Percentiles rank a stretch among this genome's conserved stretches.
Conservation (phyloP, 2,797 vertebrate genomes). For the Hozukius guyotensis region DNA sequence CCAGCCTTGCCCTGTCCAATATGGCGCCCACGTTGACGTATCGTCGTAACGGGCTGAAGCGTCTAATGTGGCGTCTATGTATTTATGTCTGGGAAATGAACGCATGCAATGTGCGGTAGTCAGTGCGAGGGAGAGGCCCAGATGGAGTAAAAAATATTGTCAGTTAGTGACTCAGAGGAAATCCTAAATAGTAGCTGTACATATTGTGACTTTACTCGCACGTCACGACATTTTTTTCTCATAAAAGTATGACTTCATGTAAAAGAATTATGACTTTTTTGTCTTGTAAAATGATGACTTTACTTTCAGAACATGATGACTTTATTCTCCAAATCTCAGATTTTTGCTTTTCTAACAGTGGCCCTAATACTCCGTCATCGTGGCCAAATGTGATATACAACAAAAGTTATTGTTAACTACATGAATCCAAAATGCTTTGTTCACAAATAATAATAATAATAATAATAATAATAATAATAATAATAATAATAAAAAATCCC, state of each 20-base stretch:
- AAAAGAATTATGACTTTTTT: background rate
- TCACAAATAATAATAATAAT: background rate
- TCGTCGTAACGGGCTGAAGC: no score
- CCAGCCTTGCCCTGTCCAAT: no score
- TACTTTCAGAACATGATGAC: background rate
- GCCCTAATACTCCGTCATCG: background rate
- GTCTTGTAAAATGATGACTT: background rate
- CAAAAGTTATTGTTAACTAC: background rate
- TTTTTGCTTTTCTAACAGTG: background rate
- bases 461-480: no score
- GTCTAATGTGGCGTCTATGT: no score
- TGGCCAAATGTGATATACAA: background rate
- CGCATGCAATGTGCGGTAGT: no score
- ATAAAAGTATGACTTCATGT: background rate
- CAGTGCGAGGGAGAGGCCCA: no score
- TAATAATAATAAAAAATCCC: background rate
- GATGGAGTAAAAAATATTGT: no score
- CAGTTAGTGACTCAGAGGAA: background rate
- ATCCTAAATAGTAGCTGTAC: background rate
- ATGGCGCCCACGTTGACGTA: no score
- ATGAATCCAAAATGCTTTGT: background rate
- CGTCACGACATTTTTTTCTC: background rate
- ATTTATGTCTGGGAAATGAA: no score
- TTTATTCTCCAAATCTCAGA: background rate
- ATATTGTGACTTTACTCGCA: background rate